Conservation (phyloP, 2,113 vertebrate species). For the Pomatorhinus ruficollis region DNA sequence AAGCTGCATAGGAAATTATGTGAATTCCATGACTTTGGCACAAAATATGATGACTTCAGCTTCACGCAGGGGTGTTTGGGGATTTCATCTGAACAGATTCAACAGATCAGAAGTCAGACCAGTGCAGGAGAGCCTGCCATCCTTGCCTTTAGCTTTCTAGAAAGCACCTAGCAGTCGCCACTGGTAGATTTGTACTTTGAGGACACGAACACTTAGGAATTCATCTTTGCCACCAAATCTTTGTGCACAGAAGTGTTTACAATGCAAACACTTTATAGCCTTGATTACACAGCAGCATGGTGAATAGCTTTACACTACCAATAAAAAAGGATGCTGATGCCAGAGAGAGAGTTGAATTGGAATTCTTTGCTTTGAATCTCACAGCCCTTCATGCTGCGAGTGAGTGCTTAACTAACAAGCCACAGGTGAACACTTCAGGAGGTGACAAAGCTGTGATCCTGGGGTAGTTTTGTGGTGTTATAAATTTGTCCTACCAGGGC, state of each 20-base stretch:
- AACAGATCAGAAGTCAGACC: not conserved
- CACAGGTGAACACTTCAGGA: slow-evolving; percentile 21
- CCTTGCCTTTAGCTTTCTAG: not conserved
- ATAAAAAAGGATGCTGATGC: slow-evolving; percentile 14
- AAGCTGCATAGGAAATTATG: not conserved
- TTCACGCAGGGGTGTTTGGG: not conserved
- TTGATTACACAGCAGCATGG: not conserved
- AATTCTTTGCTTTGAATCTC: slow-evolving; percentile 3
- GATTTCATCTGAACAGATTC: not conserved
- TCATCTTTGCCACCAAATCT: not conserved
- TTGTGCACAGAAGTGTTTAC: not conserved
- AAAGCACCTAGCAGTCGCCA: not conserved
- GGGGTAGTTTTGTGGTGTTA: not conserved
- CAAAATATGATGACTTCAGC: not conserved
- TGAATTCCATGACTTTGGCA: not conserved
- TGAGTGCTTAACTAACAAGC: slow-evolving; percentile 14
- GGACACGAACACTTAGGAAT: not conserved
- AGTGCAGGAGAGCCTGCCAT: not conserved
- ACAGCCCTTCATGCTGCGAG: not conserved
- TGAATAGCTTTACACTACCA: slow-evolving; percentile 11
- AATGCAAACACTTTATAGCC: not conserved
- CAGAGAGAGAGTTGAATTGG: not conserved
- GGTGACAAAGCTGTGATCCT: not conserved
- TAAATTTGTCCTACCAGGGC: not conserved
- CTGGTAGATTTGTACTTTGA: not conserved